Evolutionary conservation across 2,113 vertebrate genomes (phyloP), one percentile per base, ranked within the genome.

Genomic region (Scomber japonicus): DNA sequence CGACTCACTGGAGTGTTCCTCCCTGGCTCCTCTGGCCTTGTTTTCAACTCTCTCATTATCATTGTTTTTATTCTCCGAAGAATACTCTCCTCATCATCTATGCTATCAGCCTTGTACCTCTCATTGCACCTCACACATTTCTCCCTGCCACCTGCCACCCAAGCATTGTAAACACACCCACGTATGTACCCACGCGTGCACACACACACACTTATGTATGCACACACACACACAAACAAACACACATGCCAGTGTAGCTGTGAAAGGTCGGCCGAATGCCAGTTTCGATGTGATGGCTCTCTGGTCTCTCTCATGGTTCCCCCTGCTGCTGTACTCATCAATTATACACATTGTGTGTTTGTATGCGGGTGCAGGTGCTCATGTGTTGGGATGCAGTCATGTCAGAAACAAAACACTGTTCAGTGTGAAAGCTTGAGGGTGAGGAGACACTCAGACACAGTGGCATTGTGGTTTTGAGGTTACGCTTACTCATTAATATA

Each of bases 231-330:
- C 21, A 71, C 76, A 65, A 78, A 71, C 30, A 45, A 2, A 40
- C n/a, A 78, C 81, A 66, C 77, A 72, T 3, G 50, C 65, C 70
- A 49, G 61, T 5, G 30, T 72, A 53, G 71, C 75, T 76, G 79
- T 1, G 9, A 92, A 90, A 93, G 88, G 91, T 93, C 83, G 85
- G 75, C 61, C 15, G 75, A 80, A 89, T 86, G 85, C 87, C 89
- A 89, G 51, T 83, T 84, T 88, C 14, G 27, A 73, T 79, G 66
- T 1, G 24, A 70, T 51, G 80, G 78, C 67, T 78, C 67, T 80
- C 63, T 64, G 72, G 67, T 71, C 82, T 67, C 84, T 89, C 77
- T 85, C 78, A 88, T 77, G 72, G 53, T 74, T 83, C 55, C 62
- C 69, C 81, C 79, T 14, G 46, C 85, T 83, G 90, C 80, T 89